Evolutionary conservation across 2,888 invertebrate genomes (phyloP).

Genomic region (Drosophila ochracea): DNA sequence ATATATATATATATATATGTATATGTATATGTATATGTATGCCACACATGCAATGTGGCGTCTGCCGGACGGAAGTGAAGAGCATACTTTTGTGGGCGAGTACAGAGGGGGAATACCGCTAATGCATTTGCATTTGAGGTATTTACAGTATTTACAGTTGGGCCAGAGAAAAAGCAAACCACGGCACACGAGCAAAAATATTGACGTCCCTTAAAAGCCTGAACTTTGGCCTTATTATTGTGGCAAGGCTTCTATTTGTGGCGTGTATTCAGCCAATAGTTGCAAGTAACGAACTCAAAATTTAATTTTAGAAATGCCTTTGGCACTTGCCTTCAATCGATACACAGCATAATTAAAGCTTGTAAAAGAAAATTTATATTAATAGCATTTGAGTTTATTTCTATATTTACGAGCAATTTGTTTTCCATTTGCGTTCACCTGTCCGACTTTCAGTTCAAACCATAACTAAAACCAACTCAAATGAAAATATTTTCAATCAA

Average conservation of each 20-base stretch:
- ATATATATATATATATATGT: background rate
- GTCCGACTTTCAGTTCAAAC: constrained; percentile 11
- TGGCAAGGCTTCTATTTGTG: background rate
- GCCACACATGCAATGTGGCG: constrained; percentile 10
- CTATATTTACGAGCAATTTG: constrained; percentile 9
- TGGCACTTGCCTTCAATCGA: background rate
- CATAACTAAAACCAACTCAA: constrained; percentile 50
- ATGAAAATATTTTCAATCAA: constrained; percentile 42
- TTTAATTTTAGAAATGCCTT: constrained; percentile 13
- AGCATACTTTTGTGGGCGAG: constrained; percentile 59
- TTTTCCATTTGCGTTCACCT: constrained; percentile 24
- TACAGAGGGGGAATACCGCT: constrained; percentile 15
- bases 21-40: constrained; percentile 3
- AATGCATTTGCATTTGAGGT: constrained; percentile 75
- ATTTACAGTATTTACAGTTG: constrained; percentile 52
- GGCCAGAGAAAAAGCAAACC: constrained; percentile 30
- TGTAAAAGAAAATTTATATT: background rate
- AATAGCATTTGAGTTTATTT: background rate
- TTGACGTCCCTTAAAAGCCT: constrained; percentile 35
- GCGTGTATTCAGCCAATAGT: constrained; percentile 10
- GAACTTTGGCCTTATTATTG: constrained; percentile 56
- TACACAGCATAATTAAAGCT: constrained; percentile 3
- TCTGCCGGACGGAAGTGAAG: constrained; percentile 32
- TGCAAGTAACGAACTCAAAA: constrained; percentile 4
- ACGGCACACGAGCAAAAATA: constrained; percentile 23